Conservation (phyloP, 2,888 invertebrate species). For the Netelia virgata region DNA sequence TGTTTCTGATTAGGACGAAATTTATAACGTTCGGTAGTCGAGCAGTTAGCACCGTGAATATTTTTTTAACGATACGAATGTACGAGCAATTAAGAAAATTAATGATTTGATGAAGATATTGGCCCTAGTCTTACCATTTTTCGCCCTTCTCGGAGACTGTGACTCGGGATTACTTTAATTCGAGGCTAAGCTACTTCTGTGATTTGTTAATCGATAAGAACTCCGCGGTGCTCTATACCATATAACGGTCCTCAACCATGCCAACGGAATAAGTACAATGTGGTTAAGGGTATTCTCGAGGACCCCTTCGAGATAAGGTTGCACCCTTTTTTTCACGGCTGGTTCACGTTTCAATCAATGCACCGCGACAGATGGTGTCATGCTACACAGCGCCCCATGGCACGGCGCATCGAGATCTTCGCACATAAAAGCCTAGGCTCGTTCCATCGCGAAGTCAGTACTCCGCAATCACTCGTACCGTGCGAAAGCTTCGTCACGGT, state of each 20-base stretch:
- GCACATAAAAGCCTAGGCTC: conserved; percentile 51
- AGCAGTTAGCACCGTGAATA: too few species aligned
- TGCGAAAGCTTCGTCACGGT: conserved; percentile 26
- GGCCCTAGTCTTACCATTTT: too few species aligned
- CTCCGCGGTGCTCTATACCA: background rate
- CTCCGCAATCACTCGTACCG: conserved; percentile 15
- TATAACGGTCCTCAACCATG: conserved; percentile 50
- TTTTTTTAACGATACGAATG: background rate
- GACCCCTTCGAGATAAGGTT: conserved; percentile 78
- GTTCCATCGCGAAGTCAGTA: conserved; percentile 45
- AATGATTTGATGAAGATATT: too few species aligned
- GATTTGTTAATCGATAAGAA: conserved; percentile 63
- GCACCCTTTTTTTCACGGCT: conserved; percentile 80
- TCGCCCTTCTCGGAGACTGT: too few species aligned
- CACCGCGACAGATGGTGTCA: conserved; percentile 70
- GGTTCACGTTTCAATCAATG: conserved; percentile 84
- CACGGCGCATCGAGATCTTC: conserved; percentile 34
- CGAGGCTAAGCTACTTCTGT: conserved; percentile 19
- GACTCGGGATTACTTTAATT: background rate
- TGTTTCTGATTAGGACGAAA: too few species aligned
- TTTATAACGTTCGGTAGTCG: too few species aligned
- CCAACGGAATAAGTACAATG: conserved; percentile 57
- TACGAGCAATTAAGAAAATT: background rate
- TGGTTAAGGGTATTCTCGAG: conserved; percentile 57
- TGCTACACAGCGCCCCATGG: conserved; percentile 13